Conservation (phyloP, 2,113 vertebrate genomes). For the Megatriorchis doriae region DNA sequence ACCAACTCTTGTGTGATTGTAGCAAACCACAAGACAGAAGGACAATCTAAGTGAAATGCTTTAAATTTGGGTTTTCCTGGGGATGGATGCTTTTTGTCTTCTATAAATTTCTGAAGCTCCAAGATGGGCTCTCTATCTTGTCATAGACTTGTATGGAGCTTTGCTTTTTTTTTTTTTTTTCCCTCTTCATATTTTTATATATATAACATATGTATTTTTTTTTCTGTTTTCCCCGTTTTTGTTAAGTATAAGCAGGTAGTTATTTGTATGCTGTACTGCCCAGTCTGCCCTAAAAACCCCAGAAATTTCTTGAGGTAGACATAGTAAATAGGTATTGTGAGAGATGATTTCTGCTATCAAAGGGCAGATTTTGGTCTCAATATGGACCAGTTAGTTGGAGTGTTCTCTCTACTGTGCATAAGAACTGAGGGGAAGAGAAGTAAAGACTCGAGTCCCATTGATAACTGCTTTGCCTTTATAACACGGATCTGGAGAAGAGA, state of each 20-base stretch:
- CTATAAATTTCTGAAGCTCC: not conserved
- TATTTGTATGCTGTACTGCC: not conserved
- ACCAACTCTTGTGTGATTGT: not conserved
- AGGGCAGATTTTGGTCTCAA: not conserved
- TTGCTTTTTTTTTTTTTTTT: not conserved
- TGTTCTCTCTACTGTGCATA: not conserved
- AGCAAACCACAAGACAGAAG: not conserved
- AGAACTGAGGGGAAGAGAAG: not conserved
- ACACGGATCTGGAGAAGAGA: not conserved
- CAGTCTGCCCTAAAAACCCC: not conserved
- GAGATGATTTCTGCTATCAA: not conserved
- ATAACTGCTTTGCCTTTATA: not conserved
- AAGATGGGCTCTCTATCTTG: not conserved
- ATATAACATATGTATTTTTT: not conserved
- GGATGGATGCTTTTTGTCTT: not conserved
- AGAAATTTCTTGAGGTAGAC: not conserved
- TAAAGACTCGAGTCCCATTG: accelerated
- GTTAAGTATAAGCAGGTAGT: not conserved
- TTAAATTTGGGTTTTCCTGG: not conserved
- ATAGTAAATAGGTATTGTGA: not conserved
- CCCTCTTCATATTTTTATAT: not conserved
- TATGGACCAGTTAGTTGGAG: not conserved
- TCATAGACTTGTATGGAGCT: not conserved
- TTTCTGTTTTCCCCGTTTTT: not conserved
- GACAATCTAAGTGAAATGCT: not conserved